A percentile compares a stretch with the other conserved stretches of the same genome.
These are phyloP conservation scores for Julus scanicus DNA, from an alignment of 2,888 invertebrate species.

Conservation along the genomic window DNA sequence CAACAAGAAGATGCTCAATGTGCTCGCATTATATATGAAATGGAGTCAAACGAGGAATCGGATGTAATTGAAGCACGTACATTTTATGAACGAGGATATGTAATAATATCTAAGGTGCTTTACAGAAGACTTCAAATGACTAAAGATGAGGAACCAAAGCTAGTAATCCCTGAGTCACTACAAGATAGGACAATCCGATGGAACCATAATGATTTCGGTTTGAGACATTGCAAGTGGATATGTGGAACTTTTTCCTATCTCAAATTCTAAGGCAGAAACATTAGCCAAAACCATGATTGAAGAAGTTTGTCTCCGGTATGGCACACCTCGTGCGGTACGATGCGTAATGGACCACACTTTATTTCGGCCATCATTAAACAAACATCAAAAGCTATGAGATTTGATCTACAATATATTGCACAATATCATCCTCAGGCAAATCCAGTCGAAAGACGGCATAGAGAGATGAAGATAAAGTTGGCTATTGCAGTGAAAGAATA, in stretches of 20 bases:
- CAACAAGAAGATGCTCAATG: background rate
- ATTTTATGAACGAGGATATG: background rate
- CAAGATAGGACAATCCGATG: background rate
- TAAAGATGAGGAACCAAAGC: too few species aligned
- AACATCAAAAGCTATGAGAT: background rate
- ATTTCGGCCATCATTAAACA: background rate
- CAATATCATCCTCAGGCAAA: background rate
- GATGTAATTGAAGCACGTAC: background rate
- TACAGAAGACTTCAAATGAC: background rate
- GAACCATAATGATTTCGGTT: background rate
- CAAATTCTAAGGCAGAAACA: background rate
- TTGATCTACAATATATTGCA: background rate
- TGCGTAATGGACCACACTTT: background rate
- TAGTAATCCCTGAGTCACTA: background rate
- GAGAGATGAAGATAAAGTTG: background rate
- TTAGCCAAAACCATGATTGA: background rate
- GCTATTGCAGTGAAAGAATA: background rate
- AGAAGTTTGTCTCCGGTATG: background rate
- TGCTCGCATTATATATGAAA: background rate
- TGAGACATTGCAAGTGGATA: background rate
- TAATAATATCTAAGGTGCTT: background rate
- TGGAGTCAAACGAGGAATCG: background rate
- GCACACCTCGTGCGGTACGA: background rate
- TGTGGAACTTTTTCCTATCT: slow-evolving; percentile 53
- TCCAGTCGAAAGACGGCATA: background rate